Evolutionary conservation across 2,888 invertebrate genomes (phyloP), one percentile per base, ranked within the genome.

Genomic region (Muschampia plurimacula): DNA sequence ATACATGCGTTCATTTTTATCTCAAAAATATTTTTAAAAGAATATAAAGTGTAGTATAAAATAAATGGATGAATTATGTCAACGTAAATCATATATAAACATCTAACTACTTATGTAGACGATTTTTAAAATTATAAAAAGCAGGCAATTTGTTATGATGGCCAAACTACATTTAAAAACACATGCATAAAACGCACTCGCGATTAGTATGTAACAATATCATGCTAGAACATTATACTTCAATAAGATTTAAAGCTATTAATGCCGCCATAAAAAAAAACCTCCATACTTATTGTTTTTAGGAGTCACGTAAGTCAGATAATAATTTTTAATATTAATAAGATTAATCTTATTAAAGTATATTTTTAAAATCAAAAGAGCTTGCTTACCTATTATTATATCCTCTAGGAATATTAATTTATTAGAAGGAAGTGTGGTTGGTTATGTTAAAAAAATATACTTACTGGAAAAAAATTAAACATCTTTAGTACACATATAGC

Each of bases 401-500:
- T 90, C 90, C 91, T 77, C 84, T 80, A 79, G 80, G 78, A 79
- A 75, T 82, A 80, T 78, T 79, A 81, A 76, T 79, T 76, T 82
- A 86, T 88, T 87, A 89, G 82, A 87, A 79, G 84, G 80, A 79
- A 82, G 82, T 80, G 81, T 84, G 84, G 84, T 84, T 84, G 82
- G 80, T 84, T 83, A 84, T 82, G 80, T 81, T 77, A 78, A 80
- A 77, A 78, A 77, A 77, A 78, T 82, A 81, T 78, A 79, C 80
- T 87, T 91, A 89, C 84, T 89, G 89, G 86, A n/a, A 90, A 89
- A 87, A 92, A 94, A 93, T 92, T 86, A 93, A 93, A 93, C 89
- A 83, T 89, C 83, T 85, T 87, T 79, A 84, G 78, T 93, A 93
- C 94, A 94, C 93, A 91, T 93, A 93, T 92, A 94, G 94, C 93